Base-by-base conservation (phyloP, 1,140 invertebrate genomes). In the Drosophila gunungcola region DNA sequence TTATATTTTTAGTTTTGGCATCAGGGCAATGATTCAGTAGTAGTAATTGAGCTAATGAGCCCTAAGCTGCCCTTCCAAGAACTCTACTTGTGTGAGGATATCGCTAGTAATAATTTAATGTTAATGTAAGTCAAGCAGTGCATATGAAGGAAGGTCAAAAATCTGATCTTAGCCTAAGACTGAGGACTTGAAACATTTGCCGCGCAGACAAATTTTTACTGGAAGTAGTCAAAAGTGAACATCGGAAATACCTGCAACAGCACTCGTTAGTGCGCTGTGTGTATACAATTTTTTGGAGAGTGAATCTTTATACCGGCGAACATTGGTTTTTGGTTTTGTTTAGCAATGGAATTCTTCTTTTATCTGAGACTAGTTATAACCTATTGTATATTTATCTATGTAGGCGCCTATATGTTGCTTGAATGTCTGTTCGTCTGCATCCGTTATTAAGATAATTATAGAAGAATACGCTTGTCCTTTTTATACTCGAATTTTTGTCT, bases 291-390 rank as follows among this genome's bases (percentile, higher is more conserved):
- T 48, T 32, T 48, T 58, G 54, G 45, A 46, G 36, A 58, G 55
- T 46, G 55, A 51, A 39, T 25, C 32, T 60, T 4, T 38, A 55
- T 13, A 64, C 36, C 43, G 42, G 36, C 16, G 45, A 46, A 34
- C 27, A 51, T 54, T 43, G 36, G 7, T 63, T 54, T 54, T 54
- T 43, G 36, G 7, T 63, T 54, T 54, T n/a, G 21, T 45, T 56
- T 42, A 65, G 54, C 63, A 32, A 51, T 67, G 63, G 62, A 16
- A 16, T 67, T 36, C 56, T 32, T 32, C 7, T 41, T 65, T 45
- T 43, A 13, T 73, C 76, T 61, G 73, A 74, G 53, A 58, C 73
- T 74, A 54, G 48, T 54, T 75, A 57, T 63, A 32, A 58, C 61
- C 70, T 61, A 72, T 69, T 56, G 68, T 69, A 62, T 43, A 69